phyloP scores from a whole-genome alignment of 1,140 invertebrate species.

The Monomorium pharaonis region DNA sequence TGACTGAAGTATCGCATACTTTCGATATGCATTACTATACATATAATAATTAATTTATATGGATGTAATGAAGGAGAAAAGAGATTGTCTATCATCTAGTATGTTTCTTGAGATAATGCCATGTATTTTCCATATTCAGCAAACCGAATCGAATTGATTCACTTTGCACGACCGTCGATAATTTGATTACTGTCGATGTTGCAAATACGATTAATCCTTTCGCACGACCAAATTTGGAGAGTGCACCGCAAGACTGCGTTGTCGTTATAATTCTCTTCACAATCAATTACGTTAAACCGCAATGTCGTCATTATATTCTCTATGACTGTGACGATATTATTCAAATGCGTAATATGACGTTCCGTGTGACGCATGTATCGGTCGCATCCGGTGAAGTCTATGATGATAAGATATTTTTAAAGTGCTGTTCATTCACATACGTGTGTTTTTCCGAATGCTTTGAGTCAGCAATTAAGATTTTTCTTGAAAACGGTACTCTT shows the following conservation, averaged over 20 bases:
- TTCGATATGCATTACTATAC: neutral
- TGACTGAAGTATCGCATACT: neutral
- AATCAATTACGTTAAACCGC: neutral
- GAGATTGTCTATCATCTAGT: conserved; percentile 16
- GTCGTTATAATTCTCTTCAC: neutral
- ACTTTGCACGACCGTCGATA: neutral
- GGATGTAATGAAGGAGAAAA: conserved; percentile 5
- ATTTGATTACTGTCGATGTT: conserved; percentile 13
- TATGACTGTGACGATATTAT: conserved; percentile 60
- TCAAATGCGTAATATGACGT: conserved; percentile 9
- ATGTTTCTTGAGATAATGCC: neutral
- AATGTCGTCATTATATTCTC: conserved; percentile 53
- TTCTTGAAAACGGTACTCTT: too few species aligned
- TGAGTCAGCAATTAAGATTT: conserved; percentile 57
- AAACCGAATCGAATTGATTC: conserved; percentile 6
- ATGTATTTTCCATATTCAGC: neutral
- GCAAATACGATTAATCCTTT: conserved; percentile 17
- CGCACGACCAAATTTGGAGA: conserved; percentile 11
- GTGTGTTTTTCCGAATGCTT: conserved; percentile 54
- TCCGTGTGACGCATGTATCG: conserved; percentile 57
- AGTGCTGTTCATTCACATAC: conserved; percentile 50
- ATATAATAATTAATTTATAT: conserved; percentile 19
- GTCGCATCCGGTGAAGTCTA: neutral
- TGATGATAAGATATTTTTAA: conserved; percentile 63
- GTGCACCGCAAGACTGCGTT: neutral